Percentiles rank a stretch among this genome's conserved stretches.
Evolutionary conservation across 2,797 vertebrate genomes (phyloP).

Genomic region (Acridotheres tristis): DNA sequence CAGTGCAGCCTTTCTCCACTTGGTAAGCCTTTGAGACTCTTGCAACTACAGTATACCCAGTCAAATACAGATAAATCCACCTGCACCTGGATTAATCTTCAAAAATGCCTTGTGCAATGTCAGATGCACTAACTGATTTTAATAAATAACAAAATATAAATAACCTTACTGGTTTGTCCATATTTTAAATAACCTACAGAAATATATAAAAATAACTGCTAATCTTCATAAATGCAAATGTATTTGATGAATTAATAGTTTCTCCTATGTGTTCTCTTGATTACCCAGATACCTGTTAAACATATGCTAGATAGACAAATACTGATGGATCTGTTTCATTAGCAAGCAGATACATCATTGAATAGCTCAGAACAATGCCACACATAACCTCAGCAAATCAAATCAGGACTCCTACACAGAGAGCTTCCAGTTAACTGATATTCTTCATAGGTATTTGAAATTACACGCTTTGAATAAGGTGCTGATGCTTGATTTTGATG

Average conservation of each 20-base stretch:
- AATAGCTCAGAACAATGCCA: neutral
- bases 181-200: neutral
- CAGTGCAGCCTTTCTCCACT: neutral
- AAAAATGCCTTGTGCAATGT: neutral
- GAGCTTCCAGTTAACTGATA: neutral
- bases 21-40: neutral
- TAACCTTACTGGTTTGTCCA: neutral
- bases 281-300: neutral
- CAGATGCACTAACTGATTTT: neutral
- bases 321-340: neutral
- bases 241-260: neutral
- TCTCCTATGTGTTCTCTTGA: neutral
- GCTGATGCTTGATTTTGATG: neutral
- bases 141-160: neutral
- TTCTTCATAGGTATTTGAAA: neutral
- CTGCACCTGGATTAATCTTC: neutral
- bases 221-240: neutral
- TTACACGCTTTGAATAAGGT: neutral
- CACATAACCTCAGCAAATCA: neutral
- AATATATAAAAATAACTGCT: neutral
- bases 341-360: neutral
- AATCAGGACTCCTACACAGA: neutral
- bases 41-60: neutral
- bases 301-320: neutral
- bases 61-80: neutral